Evolutionary conservation across 2,888 invertebrate species (phyloP).

Genomic region (Tanypteryx hageni): DNA sequence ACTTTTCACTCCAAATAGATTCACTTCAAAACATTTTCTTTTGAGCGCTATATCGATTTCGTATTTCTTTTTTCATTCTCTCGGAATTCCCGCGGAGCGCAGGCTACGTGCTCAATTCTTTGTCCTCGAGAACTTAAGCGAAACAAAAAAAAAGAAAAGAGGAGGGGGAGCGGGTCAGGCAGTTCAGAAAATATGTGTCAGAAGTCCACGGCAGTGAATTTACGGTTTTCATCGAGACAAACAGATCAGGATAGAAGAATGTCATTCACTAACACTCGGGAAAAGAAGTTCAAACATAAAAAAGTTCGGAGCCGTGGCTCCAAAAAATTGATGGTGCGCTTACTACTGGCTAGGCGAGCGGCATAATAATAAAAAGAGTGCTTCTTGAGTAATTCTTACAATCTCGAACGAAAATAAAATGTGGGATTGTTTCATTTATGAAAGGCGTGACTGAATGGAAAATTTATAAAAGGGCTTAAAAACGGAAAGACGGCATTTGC

Average conservation of each 20-base stretch:
- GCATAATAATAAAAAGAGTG: not conserved
- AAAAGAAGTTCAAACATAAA: constrained; percentile 42
- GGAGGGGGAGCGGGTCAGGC: not conserved
- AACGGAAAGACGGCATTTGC: too few relatives aligned
- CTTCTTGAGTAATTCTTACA: too few relatives aligned
- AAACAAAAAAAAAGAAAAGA: not conserved
- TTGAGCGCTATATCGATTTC: constrained; percentile 16
- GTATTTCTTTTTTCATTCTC: constrained; percentile 18
- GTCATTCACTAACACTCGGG: constrained; percentile 33
- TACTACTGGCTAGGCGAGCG: not conserved
- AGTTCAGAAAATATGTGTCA: constrained; percentile 57
- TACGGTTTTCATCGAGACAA: constrained; percentile 63
- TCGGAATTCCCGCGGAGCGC: constrained; percentile 40
- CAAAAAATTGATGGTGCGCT: constrained; percentile 28
- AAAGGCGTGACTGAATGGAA: not conserved
- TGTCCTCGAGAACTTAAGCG: constrained; percentile 13
- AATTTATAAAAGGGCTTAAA: too few relatives aligned
- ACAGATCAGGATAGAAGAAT: constrained; percentile 53
- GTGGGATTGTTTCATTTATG: not conserved
- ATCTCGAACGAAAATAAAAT: too few relatives aligned
- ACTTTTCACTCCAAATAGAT: constrained; percentile 45
- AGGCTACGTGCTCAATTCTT: constrained; percentile 43
- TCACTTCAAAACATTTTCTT: constrained; percentile 58
- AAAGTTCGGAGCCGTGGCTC: constrained; percentile 41
- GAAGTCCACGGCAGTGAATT: constrained; percentile 47